Evolutionary conservation across 1,140 invertebrate genomes (phyloP).

Genomic region (Brachionus angularis): DNA sequence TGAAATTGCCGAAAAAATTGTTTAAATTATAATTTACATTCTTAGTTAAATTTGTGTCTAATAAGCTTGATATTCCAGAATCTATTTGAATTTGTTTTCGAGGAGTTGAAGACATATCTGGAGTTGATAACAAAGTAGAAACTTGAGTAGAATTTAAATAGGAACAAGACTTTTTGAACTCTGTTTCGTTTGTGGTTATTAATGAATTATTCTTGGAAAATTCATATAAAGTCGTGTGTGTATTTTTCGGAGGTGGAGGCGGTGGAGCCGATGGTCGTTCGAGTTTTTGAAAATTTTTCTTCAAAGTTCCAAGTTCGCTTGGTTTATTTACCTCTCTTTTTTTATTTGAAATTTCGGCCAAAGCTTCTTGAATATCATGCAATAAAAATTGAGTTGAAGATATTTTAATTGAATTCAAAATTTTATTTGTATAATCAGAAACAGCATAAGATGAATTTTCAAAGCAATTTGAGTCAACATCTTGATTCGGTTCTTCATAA

Average conservation of each 20-base stretch:
- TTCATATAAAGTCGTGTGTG: not conserved
- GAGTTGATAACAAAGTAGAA: no score
- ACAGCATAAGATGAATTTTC: not conserved
- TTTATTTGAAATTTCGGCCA: conserved; percentile 3
- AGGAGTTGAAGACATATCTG: no score
- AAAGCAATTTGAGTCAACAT: conserved; percentile 1
- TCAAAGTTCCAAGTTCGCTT: conserved; percentile 18
- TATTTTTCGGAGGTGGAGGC: conserved; percentile 10
- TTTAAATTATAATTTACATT: no score
- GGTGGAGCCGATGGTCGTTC: conserved; percentile 27
- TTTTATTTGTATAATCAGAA: not conserved
- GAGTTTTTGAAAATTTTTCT: not conserved
- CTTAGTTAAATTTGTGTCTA: no score
- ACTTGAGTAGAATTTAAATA: no score
- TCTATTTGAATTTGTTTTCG: no score
- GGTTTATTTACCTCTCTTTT: not conserved
- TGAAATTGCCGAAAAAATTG: no score
- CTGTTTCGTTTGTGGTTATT: no score
- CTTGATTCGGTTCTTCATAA: conserved; percentile 30
- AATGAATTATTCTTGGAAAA: no score
- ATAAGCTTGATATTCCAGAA: no score
- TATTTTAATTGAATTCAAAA: no score
- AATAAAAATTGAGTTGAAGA: not conserved
- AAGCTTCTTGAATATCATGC: not conserved
- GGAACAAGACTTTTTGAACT: no score